Base-by-base conservation (phyloP, 1,140 invertebrate species). In the Fopius arisanus region DNA sequence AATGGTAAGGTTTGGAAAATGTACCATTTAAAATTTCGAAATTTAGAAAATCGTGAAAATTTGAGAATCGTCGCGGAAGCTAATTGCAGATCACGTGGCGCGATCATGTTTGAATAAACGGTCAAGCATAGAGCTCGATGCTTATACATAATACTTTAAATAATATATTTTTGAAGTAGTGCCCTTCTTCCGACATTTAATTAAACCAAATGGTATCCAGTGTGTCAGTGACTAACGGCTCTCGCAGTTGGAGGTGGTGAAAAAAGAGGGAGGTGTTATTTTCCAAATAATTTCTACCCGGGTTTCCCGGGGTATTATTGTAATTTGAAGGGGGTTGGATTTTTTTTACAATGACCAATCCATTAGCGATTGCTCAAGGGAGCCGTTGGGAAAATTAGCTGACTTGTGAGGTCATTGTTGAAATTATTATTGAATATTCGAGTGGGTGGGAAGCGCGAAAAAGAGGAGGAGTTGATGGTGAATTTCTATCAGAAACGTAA, bases 151-250 rank as follows among this genome's bases (percentile, higher is more conserved):
- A 65, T 16, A 31, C 33, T 33, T 37, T 31, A 65, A n/a, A 33
- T 65, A 65, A 65, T 29, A 14, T 16, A 31, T 31, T 65, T 33
- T 31, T 31, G 14, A 29, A n/a, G 3, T 29, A 4, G 33, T 31
- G 29, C n/a, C 33, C 29, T 16, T 65, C 28, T 65, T 16, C 6
- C 28, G 28, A n/a, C 7, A 29, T 65, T 65, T 29, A 14, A 65
- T 65, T 29, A 59, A 59, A 65, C 28, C 62, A 65, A 65, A 65
- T 65, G 62, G 62, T 7, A 14, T 65, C 23, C 26, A 33, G 29
- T 33, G 21, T 59, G 62, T 65, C 62, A 65, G 62, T 65, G 62
- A 65, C 62, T 65, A 65, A 65, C 62, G 62, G 62, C 62, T 29
- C 28, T 65, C 62, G 28, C 62, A 65, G 62, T 65, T 29, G 62